A percentile compares a stretch with the other conserved stretches of the same genome.
phyloP scores from a whole-genome alignment of 2,797 vertebrate species.

The Protosalanx chinensis region DNA sequence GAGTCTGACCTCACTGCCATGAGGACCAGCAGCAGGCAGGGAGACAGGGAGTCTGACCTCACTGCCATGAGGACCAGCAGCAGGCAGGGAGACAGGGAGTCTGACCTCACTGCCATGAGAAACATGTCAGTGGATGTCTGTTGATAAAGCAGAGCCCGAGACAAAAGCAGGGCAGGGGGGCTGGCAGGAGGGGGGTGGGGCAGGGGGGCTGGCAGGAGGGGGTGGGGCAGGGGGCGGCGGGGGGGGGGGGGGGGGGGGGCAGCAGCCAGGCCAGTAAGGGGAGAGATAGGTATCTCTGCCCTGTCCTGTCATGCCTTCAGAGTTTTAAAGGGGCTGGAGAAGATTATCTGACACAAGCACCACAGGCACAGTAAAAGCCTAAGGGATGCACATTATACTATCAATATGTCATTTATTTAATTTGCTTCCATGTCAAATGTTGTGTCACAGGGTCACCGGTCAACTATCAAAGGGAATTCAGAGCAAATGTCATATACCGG shows the following conservation, averaged over 20 bases:
- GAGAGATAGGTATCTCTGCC: conserved; percentile 36
- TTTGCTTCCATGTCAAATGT: too few species aligned
- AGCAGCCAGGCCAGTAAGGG: conserved; percentile 18
- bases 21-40: too few species aligned
- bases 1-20: too few species aligned
- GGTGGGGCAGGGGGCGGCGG: conserved; percentile 11
- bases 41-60: neutral
- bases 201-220: neutral
- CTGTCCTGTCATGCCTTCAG: conserved; percentile 12
- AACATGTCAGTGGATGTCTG: conserved; percentile 51
- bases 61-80: conserved; percentile 40
- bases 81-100: conserved; percentile 43
- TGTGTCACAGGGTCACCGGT: too few species aligned
- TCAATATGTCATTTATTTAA: neutral
- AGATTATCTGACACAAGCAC: conserved; percentile 16
- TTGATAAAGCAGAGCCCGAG: conserved; percentile 45
- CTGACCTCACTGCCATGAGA: conserved; percentile 55
- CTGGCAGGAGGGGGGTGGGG: neutral
- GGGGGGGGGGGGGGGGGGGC: neutral
- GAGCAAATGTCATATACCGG: too few species aligned
- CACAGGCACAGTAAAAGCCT: neutral
- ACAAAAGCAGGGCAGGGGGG: conserved; percentile 16
- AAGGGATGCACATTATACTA: neutral
- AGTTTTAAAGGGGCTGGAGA: conserved; percentile 25
- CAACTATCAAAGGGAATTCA: too few species aligned